Base-by-base conservation (phyloP, 53 echinoderm and acorn worm genomes). In the Astropecten irregularis region DNA sequence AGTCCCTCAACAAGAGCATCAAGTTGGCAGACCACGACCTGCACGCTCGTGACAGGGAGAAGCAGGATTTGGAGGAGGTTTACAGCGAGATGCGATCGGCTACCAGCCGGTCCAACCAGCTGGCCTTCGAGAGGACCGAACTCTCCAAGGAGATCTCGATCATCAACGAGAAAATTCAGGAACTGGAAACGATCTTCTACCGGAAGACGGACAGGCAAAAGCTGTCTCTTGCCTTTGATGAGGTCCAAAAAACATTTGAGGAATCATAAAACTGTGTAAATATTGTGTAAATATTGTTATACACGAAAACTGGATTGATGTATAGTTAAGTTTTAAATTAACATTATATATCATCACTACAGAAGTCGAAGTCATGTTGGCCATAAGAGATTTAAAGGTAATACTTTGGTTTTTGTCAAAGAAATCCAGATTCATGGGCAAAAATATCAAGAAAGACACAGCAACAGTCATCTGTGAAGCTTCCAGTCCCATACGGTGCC, bases 81-180 rank as follows among this genome's bases (percentile, higher is more conserved):
- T 89, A 91, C 38, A 89, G 90, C 15, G 84, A 88, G 27, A 90
- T 89, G 91, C 57, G 93, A 3, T 85, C 76, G 32, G 73, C 86
- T 2, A 84, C 93, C 15, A 93, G 93, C 39, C 52, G 91, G 32
- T 95, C 96, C 3, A 95, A 95, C 68, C 91, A 93, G 73, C 87
- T 95, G 16, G 95, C 92, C 15, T 93, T 86, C 34, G 95, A 95
- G 60, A 88, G 92, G 73, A 91, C 91, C 27, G 89, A 93, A 77
- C 88, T 95, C 14, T 85, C 89, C 3, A 95, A 95, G 47, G 93
- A 95, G 21, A 95, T 95, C 49, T 71, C 85, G 0, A 89, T 93
- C 42, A 90, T 93, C 66, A 93, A 93, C 37, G 92, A 95, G 73
- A 95, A 93, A 83, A 90, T 95, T 18, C 93, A 89, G 38, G 92